Evolutionary conservation across 2,797 vertebrate species (phyloP).

Genomic region (Craterocephalus amniculus): DNA sequence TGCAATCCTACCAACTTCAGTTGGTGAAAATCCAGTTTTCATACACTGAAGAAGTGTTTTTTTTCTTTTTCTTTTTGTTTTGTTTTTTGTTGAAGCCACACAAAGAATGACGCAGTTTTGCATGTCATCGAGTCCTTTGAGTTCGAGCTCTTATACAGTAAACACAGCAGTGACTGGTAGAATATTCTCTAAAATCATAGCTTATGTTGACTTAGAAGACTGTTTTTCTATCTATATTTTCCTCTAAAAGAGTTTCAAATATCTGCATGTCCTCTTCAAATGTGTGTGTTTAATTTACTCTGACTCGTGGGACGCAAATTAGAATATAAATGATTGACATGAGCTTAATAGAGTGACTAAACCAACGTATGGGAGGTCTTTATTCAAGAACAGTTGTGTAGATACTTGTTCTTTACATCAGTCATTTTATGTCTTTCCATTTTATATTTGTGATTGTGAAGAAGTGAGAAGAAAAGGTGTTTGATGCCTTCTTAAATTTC

Average conservation of each 20-base stretch:
- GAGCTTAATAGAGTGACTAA: not conserved
- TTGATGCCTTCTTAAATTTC: not conserved
- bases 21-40: conserved; percentile 70
- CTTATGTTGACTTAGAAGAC: conserved; percentile 24
- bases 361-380: not conserved
- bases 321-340: not conserved
- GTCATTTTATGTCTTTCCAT: not conserved
- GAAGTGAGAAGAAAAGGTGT: not conserved
- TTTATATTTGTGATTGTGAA: not conserved
- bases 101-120: conserved; percentile 54
- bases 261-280: not conserved
- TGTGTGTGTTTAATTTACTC: not conserved
- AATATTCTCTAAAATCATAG: conserved; percentile 31
- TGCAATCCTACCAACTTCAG: conserved; percentile 81
- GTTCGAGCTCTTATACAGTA: conserved; percentile 50
- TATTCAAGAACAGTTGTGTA: not conserved
- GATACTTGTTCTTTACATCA: not conserved
- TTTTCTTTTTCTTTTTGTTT: conserved; percentile 19
- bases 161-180: conserved; percentile 39
- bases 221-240: conserved; percentile 13
- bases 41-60: conserved; percentile 37
- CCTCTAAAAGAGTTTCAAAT: not conserved
- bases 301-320: not conserved
- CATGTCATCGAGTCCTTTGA: conserved; percentile 54
- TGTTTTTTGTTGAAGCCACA: conserved; percentile 50